These are phyloP conservation scores for Anoura caudifer DNA, from an alignment of 2,113 vertebrate genomes.

Conservation along the genomic window DNA sequence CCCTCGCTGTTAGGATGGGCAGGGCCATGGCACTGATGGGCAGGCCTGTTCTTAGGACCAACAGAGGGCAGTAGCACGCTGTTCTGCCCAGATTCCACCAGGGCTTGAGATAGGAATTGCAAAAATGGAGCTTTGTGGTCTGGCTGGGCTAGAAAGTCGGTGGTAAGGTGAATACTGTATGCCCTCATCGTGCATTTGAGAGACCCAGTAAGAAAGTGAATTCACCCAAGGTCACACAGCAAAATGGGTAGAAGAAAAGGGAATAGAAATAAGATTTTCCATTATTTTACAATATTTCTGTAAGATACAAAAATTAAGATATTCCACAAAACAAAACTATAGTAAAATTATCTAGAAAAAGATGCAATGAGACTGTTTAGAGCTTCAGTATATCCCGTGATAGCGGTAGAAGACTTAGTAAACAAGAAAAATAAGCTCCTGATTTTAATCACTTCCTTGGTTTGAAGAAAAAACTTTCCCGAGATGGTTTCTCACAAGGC, in stretches of 20 bases:
- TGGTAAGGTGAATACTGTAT: neutral
- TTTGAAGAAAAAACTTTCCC: slow-evolving; percentile 9
- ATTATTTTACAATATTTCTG: neutral
- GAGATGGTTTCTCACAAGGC: neutral
- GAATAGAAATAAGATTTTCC: neutral
- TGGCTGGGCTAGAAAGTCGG: neutral
- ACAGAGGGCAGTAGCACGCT: slow-evolving; percentile 61
- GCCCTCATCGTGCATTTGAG: neutral
- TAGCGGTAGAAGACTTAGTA: neutral
- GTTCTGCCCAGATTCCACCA: neutral
- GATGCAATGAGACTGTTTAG: neutral
- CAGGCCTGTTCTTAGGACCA: slow-evolving; percentile 23
- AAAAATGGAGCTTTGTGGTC: neutral
- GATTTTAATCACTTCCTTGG: slow-evolving; percentile 5
- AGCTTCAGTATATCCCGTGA: neutral
- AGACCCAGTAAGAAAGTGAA: neutral
- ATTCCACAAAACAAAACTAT: slow-evolving; percentile 4
- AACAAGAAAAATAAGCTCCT: slow-evolving; percentile 44
- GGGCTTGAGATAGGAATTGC: neutral
- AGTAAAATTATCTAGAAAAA: slow-evolving; percentile 19
- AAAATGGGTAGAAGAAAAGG: neutral
- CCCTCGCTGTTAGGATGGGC: neutral
- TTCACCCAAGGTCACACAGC: neutral
- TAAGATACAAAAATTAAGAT: slow-evolving; percentile 39
- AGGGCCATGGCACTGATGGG: neutral